Evolutionary conservation across 92 coral and sea anemone species (phyloP).

Genomic region (Zoanthus sociatus): DNA sequence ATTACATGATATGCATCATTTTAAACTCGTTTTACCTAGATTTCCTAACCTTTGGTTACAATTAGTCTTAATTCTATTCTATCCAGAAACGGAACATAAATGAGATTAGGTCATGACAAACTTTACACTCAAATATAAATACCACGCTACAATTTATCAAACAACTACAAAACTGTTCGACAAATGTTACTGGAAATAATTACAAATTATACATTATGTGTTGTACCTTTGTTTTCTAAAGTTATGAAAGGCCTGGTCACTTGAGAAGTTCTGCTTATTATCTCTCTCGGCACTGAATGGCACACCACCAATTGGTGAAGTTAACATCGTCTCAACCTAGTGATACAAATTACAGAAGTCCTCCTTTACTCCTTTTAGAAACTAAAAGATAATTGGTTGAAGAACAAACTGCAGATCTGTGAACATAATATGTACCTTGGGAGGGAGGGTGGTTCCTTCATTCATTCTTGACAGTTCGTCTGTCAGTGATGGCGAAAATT

Average conservation of each 20-base stretch:
- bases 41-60: no score
- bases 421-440: constrained; percentile 14
- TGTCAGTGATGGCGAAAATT: constrained; percentile 74
- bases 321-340: constrained; percentile 68
- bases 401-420: not conserved
- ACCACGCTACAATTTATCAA: no score
- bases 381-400: not conserved
- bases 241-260: constrained; percentile 94
- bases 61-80: no score
- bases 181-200: no score
- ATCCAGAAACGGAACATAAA: no score
- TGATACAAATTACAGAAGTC: not conserved
- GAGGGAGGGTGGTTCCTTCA: constrained; percentile 38
- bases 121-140: no score
- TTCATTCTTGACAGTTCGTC: constrained; percentile 69
- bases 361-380: not conserved
- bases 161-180: no score
- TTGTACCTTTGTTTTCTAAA: constrained; percentile 93
- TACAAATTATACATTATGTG: no score
- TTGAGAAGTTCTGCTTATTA: constrained; percentile 88
- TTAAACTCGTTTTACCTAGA: no score
- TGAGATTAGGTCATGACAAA: no score
- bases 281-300: constrained; percentile 98
- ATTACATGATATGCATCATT: no score
- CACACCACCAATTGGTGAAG: constrained; percentile 95